Evolutionary conservation across 2,888 invertebrate species (phyloP).

Genomic region (Acrobeloides nanus): DNA sequence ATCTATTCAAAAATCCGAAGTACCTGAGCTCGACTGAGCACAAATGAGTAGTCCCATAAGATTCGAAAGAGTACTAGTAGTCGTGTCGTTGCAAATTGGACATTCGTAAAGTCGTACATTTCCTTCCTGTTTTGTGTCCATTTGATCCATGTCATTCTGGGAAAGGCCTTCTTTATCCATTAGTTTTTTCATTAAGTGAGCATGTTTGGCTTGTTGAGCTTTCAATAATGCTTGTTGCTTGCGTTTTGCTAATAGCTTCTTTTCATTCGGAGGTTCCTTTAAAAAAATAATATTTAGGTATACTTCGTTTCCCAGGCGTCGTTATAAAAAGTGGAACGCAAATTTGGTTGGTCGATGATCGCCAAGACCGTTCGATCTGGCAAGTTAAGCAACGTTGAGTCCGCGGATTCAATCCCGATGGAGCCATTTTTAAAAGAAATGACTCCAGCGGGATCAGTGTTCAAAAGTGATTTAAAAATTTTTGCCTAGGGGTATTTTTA

Average conservation of each 20-base stretch:
- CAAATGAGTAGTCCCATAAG: constrained; percentile 32
- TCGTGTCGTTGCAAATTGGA: constrained; percentile 38
- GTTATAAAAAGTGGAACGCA: too few species aligned
- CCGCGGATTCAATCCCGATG: too few species aligned
- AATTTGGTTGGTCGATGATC: too few species aligned
- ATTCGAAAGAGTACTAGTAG: constrained; percentile 25
- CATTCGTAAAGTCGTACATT: constrained; percentile 32
- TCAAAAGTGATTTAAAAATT: too few species aligned
- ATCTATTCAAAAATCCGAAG: background rate
- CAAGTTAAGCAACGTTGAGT: too few species aligned
- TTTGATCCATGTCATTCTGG: constrained; percentile 29
- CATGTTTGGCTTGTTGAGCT: constrained; percentile 17
- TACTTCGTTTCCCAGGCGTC: too few species aligned
- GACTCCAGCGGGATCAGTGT: too few species aligned
- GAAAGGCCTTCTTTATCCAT: constrained; percentile 35
- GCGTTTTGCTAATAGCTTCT: constrained; percentile 13
- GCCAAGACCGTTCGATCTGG: too few species aligned
- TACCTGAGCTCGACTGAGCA: constrained; percentile 15
- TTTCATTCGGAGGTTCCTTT: constrained; percentile 10
- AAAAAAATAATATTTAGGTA: too few species aligned
- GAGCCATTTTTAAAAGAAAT: too few species aligned
- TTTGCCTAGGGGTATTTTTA: too few species aligned
- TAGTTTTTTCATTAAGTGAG: constrained; percentile 31
- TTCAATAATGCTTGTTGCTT: constrained; percentile 15
- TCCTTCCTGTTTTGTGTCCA: constrained; percentile 24